Evolutionary conservation across 2,888 invertebrate species (phyloP).

Genomic region (Agrochola circellaris): DNA sequence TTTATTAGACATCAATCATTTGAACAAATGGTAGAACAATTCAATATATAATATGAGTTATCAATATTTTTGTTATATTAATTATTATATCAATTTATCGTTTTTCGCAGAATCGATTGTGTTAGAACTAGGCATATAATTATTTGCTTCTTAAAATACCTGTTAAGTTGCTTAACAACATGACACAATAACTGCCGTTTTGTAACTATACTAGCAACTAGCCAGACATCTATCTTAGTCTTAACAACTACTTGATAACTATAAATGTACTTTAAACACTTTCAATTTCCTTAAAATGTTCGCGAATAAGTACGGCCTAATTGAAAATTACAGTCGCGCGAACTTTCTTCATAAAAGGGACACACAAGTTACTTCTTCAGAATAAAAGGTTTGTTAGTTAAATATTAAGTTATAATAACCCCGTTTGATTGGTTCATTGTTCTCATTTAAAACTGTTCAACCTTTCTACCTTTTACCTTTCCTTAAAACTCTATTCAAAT

Average conservation of each 20-base stretch:
- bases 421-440: not conserved
- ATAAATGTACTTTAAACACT: not conserved
- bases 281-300: not conserved
- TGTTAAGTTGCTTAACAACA: not conserved
- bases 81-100: no score
- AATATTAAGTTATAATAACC: not conserved
- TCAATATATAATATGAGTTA: no score
- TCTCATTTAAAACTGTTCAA: not conserved
- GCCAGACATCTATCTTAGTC: no score
- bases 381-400: not conserved
- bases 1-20: conserved; percentile 48
- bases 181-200: not conserved
- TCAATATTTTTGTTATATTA: no score
- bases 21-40: conserved; percentile 13
- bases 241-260: not conserved
- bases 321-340: not conserved
- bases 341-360: not conserved
- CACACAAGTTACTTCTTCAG: not conserved
- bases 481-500: not conserved
- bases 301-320: not conserved
- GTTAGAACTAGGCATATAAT: no score
- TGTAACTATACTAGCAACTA: not conserved
- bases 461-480: not conserved
- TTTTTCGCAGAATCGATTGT: no score
- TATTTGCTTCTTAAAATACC: no score